phyloP scores from a whole-genome alignment of 2,888 invertebrate species.

The Heteromyza rotundicornis region DNA sequence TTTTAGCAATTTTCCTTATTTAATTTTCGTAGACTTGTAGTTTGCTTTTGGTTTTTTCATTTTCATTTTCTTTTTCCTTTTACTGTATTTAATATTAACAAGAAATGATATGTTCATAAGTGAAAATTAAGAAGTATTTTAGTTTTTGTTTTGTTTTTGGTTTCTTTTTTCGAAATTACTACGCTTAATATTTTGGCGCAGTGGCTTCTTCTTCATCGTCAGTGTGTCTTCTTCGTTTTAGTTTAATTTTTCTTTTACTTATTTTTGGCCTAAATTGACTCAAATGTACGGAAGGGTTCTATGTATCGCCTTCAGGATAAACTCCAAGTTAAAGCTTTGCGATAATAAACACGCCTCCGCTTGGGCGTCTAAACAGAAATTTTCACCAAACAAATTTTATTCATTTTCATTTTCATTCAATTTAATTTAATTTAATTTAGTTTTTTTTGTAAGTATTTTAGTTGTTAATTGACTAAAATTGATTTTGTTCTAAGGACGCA shows the following conservation, averaged over 20 bases:
- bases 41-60: too few species aligned
- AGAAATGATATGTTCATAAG: conserved; percentile 55
- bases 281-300: conserved; percentile 9
- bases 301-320: neutral
- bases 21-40: too few species aligned
- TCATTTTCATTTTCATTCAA: conserved; percentile 9
- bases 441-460: neutral
- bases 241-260: conserved; percentile 6
- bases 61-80: too few species aligned
- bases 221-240: conserved; percentile 9
- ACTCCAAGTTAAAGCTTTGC: conserved; percentile 27
- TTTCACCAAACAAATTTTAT: conserved; percentile 12
- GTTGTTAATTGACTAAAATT: conserved; percentile 59
- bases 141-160: conserved; percentile 26
- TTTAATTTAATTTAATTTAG: conserved; percentile 9
- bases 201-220: conserved; percentile 21
- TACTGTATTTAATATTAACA: conserved; percentile 37
- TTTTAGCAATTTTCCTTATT: too few species aligned
- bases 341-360: conserved; percentile 14
- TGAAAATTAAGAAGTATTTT: conserved; percentile 37
- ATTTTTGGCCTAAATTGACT: conserved; percentile 27
- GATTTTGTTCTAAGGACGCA: conserved; percentile 60
- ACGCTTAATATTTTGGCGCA: conserved; percentile 28
- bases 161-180: conserved; percentile 14
- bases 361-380: too few species aligned